phyloP scores from a whole-genome alignment of 2,888 invertebrate species.

The Hyles lineata region DNA sequence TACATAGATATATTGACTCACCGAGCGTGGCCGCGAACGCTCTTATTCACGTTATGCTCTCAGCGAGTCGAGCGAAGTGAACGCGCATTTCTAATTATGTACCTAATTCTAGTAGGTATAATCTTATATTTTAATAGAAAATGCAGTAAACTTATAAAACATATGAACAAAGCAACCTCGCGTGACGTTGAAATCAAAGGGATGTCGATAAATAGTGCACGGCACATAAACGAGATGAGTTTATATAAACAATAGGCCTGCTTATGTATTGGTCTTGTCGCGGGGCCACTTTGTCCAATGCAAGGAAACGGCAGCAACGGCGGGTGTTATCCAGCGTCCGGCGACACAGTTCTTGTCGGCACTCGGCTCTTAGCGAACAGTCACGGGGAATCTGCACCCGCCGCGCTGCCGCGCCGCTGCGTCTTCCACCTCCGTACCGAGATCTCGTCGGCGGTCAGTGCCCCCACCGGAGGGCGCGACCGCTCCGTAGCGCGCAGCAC shows the following conservation, averaged over 20 bases:
- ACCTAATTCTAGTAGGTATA: background rate
- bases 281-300: too few relatives aligned
- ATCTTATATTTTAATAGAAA: background rate
- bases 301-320: too few relatives aligned
- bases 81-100: background rate
- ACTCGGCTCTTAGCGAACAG: conserved; percentile 14
- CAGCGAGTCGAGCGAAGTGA: background rate
- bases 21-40: too few relatives aligned
- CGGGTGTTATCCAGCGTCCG: background rate
- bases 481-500: conserved; percentile 29
- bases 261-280: too few relatives aligned
- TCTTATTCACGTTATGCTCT: background rate
- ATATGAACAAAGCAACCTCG: background rate
- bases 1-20: too few relatives aligned
- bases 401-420: conserved; percentile 43
- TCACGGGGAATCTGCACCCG: conserved; percentile 40
- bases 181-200: too few relatives aligned
- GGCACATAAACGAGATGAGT: too few relatives aligned
- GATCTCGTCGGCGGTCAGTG: conserved; percentile 68
- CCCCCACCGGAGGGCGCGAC: conserved; percentile 51
- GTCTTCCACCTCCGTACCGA: conserved; percentile 45
- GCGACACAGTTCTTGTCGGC: background rate
- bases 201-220: background rate
- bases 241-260: too few relatives aligned
- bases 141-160: background rate